A percentile compares a stretch with the other conserved stretches of the same genome.
Conservation (phyloP, 2,797 vertebrate species). For the Sebastolobus altivelis region DNA sequence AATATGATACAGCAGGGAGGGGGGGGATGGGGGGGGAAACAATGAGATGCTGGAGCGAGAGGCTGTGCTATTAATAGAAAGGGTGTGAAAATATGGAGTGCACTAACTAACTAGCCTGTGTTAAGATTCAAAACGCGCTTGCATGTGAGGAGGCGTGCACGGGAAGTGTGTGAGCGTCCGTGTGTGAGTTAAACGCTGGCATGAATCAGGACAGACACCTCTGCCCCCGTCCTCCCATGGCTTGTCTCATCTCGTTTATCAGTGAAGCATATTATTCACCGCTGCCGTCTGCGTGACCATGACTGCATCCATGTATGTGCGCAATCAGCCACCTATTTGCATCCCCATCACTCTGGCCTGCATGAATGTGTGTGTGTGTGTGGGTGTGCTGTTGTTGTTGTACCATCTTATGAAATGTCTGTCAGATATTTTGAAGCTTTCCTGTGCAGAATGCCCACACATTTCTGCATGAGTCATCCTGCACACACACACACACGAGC, state of each 20-base stretch:
- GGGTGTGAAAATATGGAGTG: conserved; percentile 50
- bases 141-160: conserved; percentile 24
- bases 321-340: conserved; percentile 40
- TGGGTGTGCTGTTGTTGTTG: conserved; percentile 11
- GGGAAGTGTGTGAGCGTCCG: conserved; percentile 22
- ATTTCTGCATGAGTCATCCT: conserved; percentile 72
- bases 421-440: conserved; percentile 61
- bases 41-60: conserved; percentile 44
- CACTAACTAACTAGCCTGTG: conserved; percentile 15
- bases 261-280: conserved; percentile 49
- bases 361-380: conserved; percentile 7
- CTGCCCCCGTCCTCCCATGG: conserved; percentile 43
- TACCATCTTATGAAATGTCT: conserved; percentile 53
- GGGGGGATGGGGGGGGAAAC: neutral
- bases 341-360: conserved; percentile 24
- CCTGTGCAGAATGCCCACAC: conserved; percentile 64
- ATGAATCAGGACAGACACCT: conserved; percentile 67
- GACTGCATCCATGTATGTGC: conserved; percentile 32
- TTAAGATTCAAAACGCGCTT: conserved; percentile 16
- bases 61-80: conserved; percentile 57
- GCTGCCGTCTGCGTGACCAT: conserved; percentile 19
- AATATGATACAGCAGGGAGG: conserved; percentile 65
- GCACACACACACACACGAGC: conserved; percentile 9
- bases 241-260: conserved; percentile 62
- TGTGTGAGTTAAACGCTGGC: conserved; percentile 56